A percentile compares a stretch with the other conserved stretches of the same genome.
Evolutionary conservation across 2,797 vertebrate genomes (phyloP).

Genomic region (Clarias fuscus): DNA sequence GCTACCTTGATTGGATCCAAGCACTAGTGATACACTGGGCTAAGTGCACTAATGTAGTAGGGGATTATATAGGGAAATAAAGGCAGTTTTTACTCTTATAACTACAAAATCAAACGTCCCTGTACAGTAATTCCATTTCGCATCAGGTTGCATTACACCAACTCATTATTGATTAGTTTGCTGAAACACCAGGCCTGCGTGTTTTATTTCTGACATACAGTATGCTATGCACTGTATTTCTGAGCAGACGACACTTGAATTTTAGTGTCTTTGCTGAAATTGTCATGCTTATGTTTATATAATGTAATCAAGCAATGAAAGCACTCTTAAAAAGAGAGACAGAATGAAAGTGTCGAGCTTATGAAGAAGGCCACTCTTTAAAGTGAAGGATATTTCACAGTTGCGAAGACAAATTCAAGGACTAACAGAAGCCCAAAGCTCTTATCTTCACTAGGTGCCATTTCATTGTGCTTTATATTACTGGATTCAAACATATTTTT

Average conservation of each 20-base stretch:
- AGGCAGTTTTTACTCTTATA: no score
- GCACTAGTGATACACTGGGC: no score
- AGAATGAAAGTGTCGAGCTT: slow-evolving; percentile 3
- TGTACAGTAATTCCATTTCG: neutral
- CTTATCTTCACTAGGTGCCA: slow-evolving; percentile 77
- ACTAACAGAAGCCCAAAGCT: slow-evolving; percentile 39
- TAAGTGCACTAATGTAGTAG: no score
- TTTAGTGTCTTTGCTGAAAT: neutral
- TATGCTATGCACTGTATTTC: neutral
- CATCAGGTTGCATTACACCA: neutral
- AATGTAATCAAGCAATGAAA: slow-evolving; percentile 12
- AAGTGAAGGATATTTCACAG: slow-evolving; percentile 70
- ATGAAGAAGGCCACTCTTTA: slow-evolving; percentile 37
- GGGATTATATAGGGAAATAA: no score
- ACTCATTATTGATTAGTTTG: neutral
- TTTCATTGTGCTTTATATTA: slow-evolving; percentile 83
- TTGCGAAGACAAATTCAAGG: slow-evolving; percentile 45
- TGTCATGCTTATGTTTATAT: neutral
- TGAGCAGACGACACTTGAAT: neutral
- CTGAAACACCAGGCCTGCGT: neutral
- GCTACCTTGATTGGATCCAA: no score
- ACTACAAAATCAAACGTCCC: no score
- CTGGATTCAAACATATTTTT: slow-evolving; percentile 39
- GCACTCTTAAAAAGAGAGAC: neutral
- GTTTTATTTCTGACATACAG: neutral